Conservation (phyloP, 1,140 invertebrate genomes). For the Phymastichus coffea region DNA sequence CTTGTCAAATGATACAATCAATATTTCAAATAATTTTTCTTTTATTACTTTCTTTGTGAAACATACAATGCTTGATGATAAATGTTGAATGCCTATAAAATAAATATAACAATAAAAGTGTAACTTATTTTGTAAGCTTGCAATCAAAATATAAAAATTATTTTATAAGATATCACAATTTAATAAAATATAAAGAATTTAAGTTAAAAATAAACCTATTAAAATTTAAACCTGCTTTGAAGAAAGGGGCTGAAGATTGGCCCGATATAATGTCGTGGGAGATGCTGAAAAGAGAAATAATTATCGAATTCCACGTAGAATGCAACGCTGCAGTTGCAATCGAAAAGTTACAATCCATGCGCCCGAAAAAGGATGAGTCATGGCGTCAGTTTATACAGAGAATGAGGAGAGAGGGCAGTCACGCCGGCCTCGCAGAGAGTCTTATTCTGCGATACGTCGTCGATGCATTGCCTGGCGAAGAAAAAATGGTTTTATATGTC, state of each 20-base stretch:
- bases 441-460: no score
- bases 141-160: not conserved
- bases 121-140: no score
- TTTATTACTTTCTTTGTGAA: no score
- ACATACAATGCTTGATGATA: not conserved
- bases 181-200: not conserved
- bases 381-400: no score
- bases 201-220: conserved; percentile 20
- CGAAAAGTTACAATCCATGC: not conserved
- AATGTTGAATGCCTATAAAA: not conserved
- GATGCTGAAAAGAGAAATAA: not conserved
- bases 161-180: not conserved
- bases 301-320: not conserved
- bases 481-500: no score
- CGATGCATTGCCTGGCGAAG: no score
- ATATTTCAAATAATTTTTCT: no score
- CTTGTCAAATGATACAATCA: no score
- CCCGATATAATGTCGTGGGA: not conserved
- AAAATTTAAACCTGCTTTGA: not conserved
- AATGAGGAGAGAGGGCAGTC: not conserved
- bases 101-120: not conserved
- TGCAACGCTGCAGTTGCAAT: not conserved
- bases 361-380: not conserved
- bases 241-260: not conserved
- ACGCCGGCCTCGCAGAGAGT: no score